These are phyloP conservation scores for Nesometra sesokonis DNA, from an alignment of 35 echinoderm and acorn worm species.

Conservation along the genomic window DNA sequence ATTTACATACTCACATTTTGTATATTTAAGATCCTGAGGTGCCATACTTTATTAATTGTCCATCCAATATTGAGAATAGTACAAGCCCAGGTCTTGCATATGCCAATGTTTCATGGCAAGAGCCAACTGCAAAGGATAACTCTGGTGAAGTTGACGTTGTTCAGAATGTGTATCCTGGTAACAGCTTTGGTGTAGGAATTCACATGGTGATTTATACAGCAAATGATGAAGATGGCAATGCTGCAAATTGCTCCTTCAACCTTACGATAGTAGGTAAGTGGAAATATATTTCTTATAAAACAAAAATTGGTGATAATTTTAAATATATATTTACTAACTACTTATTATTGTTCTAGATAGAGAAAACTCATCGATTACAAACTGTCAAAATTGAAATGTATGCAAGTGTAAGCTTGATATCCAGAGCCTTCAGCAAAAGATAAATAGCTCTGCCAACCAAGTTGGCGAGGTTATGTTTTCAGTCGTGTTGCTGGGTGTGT, in stretches of 20 bases:
- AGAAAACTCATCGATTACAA: too few relatives aligned
- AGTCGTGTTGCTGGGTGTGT: too few relatives aligned
- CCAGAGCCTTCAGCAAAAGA: too few relatives aligned
- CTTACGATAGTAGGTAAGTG: too few relatives aligned
- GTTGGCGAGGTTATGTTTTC: too few relatives aligned
- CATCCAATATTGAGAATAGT: neutral
- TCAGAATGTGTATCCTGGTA: neutral
- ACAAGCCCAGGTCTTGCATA: neutral
- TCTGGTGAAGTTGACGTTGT: neutral
- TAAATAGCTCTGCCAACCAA: too few relatives aligned
- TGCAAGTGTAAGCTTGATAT: too few relatives aligned
- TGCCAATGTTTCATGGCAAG: conserved; percentile 15
- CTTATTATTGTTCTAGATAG: too few relatives aligned
- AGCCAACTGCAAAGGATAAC: conserved; percentile 27
- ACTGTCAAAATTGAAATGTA: too few relatives aligned
- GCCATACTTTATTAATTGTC: conserved; percentile 36
- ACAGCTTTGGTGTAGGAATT: conserved; percentile 2
- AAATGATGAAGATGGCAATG: neutral
- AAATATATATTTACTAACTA: too few relatives aligned
- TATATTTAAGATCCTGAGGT: neutral
- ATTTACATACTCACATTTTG: neutral
- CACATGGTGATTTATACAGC: neutral
- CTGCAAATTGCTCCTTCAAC: neutral
- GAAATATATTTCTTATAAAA: too few relatives aligned
- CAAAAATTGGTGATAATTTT: too few relatives aligned